Evolutionary conservation across 2,113 vertebrate genomes (phyloP).

Genomic region (Neolamprologus tretocephalus): DNA sequence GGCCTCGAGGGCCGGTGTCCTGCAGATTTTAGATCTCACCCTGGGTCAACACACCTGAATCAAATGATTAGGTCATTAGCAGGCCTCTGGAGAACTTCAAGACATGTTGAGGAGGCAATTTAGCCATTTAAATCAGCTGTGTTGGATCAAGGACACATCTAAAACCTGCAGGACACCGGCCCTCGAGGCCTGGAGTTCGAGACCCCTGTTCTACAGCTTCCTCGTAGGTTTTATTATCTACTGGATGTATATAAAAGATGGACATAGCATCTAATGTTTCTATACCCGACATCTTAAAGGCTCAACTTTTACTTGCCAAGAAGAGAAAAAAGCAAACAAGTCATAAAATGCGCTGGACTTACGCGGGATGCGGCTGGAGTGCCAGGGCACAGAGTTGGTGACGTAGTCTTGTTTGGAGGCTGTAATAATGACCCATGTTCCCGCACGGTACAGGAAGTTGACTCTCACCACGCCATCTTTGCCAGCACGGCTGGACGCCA

Average conservation of each 20-base stretch:
- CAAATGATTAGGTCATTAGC: fast-evolving
- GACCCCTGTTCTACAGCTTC: background rate
- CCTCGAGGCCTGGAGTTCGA: too few relatives aligned
- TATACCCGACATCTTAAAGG: fast-evolving
- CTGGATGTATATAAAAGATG: background rate
- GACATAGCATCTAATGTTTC: background rate
- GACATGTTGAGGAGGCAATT: fast-evolving
- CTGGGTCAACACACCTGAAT: too few relatives aligned
- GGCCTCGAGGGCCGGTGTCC: too few relatives aligned
- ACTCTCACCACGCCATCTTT: slow-evolving; percentile 75
- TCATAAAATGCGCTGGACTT: slow-evolving; percentile 46
- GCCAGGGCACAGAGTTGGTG: slow-evolving; percentile 92
- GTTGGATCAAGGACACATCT: too few relatives aligned
- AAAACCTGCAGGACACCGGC: fast-evolving
- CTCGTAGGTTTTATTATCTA: fast-evolving
- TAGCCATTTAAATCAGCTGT: fast-evolving
- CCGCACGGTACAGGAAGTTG: slow-evolving; percentile 81
- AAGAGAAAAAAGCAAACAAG: background rate
- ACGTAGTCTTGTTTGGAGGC: slow-evolving; percentile 85
- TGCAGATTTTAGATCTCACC: too few relatives aligned
- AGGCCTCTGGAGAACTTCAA: too few relatives aligned
- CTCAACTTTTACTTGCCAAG: background rate
- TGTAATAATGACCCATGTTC: slow-evolving; percentile 81
- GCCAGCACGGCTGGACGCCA: slow-evolving; percentile 76
- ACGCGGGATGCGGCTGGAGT: slow-evolving; percentile 87